These are phyloP conservation scores for Spinus olivaceus DNA, from an alignment of 2,797 vertebrate species.

Conservation along the genomic window DNA sequence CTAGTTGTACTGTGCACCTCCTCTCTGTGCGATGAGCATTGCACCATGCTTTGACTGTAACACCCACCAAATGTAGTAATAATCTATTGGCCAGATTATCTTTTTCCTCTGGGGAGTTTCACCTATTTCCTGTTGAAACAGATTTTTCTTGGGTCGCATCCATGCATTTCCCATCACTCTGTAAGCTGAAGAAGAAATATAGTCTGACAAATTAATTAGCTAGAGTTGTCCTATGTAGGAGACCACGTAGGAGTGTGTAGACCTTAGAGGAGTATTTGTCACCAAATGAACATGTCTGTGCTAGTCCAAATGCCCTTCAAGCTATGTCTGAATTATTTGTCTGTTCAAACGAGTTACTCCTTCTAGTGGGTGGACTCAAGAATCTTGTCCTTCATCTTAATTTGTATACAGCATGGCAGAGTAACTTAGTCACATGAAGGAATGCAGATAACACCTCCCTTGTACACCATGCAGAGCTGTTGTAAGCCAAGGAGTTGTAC, in stretches of 20 bases:
- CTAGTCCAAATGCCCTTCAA: conserved; percentile 43
- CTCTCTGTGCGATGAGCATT: not conserved
- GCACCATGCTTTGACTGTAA: not conserved
- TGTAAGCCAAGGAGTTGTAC: not conserved
- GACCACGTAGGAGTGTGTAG: not conserved
- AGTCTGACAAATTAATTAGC: conserved; percentile 2
- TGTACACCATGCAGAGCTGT: not conserved
- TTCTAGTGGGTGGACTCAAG: conserved; percentile 43
- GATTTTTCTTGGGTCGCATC: not conserved
- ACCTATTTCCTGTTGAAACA: not conserved
- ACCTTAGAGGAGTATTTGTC: conserved; percentile 38
- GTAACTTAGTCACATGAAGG: conserved; percentile 34
- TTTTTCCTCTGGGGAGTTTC: not conserved
- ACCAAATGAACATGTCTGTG: conserved; percentile 30
- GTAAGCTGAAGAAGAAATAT: not conserved
- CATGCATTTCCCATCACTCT: not conserved
- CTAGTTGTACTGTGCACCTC: not conserved
- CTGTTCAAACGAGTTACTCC: conserved; percentile 29
- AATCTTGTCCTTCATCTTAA: conserved; percentile 52
- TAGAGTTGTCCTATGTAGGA: not conserved
- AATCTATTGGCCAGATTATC: not conserved
- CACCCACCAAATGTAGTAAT: not conserved
- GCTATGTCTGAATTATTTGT: conserved; percentile 29
- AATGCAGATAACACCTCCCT: conserved; percentile 33
- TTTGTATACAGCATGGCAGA: conserved; percentile 31